Evolutionary conservation across 2,888 invertebrate genomes (phyloP).

Genomic region (Trypoxylon attenuatum): DNA sequence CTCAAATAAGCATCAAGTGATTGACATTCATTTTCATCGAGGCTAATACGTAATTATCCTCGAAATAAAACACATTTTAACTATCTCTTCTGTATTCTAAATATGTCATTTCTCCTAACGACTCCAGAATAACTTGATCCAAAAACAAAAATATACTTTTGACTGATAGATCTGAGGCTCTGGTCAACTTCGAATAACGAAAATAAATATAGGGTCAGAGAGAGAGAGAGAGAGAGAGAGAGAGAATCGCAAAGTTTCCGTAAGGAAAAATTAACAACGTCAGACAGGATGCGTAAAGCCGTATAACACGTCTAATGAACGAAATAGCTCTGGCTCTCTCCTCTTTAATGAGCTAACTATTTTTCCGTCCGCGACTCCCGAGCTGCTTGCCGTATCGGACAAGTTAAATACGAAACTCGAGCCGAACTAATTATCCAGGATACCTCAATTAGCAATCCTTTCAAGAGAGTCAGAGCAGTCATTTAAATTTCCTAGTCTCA

Average conservation of each 20-base stretch:
- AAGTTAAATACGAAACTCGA: slow-evolving; percentile 25
- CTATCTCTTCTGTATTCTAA: no score
- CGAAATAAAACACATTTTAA: no score
- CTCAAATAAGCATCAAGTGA: no score
- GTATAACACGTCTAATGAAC: neutral
- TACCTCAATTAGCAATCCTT: slow-evolving; percentile 29
- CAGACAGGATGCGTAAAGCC: neutral
- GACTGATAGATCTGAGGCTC: no score
- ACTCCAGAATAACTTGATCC: no score
- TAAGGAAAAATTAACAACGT: slow-evolving; percentile 4
- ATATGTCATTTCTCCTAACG: no score
- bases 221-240: neutral
- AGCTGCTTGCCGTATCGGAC: slow-evolving; percentile 20
- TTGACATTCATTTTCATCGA: no score
- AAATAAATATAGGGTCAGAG: neutral
- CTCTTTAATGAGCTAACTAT: slow-evolving; percentile 33
- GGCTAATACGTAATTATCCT: no score
- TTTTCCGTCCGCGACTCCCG: slow-evolving; percentile 25
- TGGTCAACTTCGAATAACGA: no score
- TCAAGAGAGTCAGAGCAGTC: slow-evolving; percentile 3
- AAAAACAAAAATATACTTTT: no score
- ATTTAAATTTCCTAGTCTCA: slow-evolving; percentile 12
- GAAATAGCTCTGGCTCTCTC: neutral
- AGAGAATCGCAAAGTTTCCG: neutral
- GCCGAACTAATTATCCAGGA: slow-evolving; percentile 37